Percentiles rank a stretch among this genome's conserved stretches.
Conservation (phyloP, 2,888 invertebrate genomes). For the Heliconius ethilla region DNA sequence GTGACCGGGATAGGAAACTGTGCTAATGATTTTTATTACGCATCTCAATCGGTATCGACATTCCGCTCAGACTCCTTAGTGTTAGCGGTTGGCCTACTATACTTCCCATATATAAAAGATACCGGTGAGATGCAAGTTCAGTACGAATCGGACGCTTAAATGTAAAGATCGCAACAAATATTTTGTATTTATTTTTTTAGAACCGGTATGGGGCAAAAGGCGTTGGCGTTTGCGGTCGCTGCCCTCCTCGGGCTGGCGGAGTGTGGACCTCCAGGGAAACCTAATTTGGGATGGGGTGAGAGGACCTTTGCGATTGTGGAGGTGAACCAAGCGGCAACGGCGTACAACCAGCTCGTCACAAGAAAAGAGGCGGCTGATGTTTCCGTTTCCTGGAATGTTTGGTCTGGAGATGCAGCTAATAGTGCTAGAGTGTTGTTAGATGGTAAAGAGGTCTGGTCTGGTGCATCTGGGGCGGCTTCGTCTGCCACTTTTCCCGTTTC, state of each 20-base stretch:
- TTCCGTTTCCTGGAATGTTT: slow-evolving; percentile 76
- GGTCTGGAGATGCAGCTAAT: slow-evolving; percentile 73
- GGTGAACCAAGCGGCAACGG: slow-evolving; percentile 78
- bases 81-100: slow-evolving; percentile 80
- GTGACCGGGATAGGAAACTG: slow-evolving; percentile 72
- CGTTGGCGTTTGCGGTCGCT: slow-evolving; percentile 62
- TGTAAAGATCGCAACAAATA: slow-evolving; percentile 59
- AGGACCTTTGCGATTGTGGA: slow-evolving; percentile 75
- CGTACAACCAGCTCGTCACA: slow-evolving; percentile 75
- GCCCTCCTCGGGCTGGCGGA: slow-evolving; percentile 56
- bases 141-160: slow-evolving; percentile 65
- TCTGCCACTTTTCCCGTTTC: slow-evolving; percentile 73
- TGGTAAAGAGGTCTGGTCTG: slow-evolving; percentile 71
- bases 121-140: slow-evolving; percentile 65
- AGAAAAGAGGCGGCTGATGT: slow-evolving; percentile 72
- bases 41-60: slow-evolving; percentile 67
- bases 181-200: slow-evolving; percentile 62
- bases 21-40: slow-evolving; percentile 76
- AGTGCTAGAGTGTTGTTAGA: slow-evolving; percentile 66
- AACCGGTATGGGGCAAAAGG: slow-evolving; percentile 68
- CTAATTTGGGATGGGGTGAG: slow-evolving; percentile 76
- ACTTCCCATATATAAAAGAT: slow-evolving; percentile 73
- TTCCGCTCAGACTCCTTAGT: slow-evolving; percentile 62
- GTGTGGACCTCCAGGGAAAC: slow-evolving; percentile 71
- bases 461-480: slow-evolving; percentile 58